Evolutionary conservation across 2,888 invertebrate species (phyloP), one percentile per base, ranked within the genome.

Genomic region (Tineola bisselliella): DNA sequence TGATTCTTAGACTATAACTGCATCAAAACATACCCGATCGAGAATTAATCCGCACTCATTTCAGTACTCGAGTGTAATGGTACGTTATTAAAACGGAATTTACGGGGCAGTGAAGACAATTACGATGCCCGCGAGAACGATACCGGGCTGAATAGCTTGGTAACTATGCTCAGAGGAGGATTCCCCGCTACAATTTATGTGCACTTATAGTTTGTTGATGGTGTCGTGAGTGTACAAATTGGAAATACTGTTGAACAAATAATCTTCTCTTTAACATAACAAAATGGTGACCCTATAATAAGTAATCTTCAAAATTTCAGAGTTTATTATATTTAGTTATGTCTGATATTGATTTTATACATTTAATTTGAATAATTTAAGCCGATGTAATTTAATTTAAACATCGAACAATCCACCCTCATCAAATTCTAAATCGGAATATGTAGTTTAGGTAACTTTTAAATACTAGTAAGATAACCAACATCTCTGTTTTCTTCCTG

Each of bases 1-100:
- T 48, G 48, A 48, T 17, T 48, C 48, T 48, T 6, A 48, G 15
- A 15, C 4, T 48, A 48, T 15, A 48, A 48, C 48, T 48, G 48
- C 48, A 48, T 48, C 10, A 48, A 15, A 43, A 25, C 25, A 25
- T 6, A 25, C 30, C 56, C 56, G 25, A 58, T 58, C 58, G 58
- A 33, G 58, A 33, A 58, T 58, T 58, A 58, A 58, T 31, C 58
- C 31, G 15, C 2, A 15, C 33, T 58, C 33, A 33, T 58, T 58
- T 58, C 58, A 33, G 33, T 33, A 15, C 58, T 58, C 15, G 31
- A 33, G 58, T 58, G 33, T 58, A 58, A 58, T 58, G 58, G 33
- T 33, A 62, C 61, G 66, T 69, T 71, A 74, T 71, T 71, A 70
- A 68, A 72, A 67, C 67, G 66, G 67, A 68, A 72, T 68, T 69